Conservation (phyloP, 2,113 vertebrate genomes). For the Dryoscopus gambensis region DNA sequence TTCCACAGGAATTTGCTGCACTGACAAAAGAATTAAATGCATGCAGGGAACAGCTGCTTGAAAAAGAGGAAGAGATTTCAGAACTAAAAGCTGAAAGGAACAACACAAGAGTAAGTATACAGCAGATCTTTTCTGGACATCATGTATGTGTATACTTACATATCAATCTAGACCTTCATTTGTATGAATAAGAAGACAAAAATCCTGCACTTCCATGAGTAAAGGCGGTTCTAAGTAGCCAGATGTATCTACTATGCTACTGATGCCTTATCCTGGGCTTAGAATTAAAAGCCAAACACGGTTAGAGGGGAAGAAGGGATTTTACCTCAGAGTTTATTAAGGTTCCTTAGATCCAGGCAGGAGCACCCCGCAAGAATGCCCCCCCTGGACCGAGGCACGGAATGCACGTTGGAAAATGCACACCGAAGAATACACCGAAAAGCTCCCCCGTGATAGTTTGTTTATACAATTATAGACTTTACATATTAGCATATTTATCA, state of each 20-base stretch:
- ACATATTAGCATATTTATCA: too few species aligned
- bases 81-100: slow-evolving; percentile 98
- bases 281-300: too few species aligned
- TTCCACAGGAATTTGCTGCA: slow-evolving; percentile 92
- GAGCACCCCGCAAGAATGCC: too few species aligned
- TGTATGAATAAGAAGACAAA: neutral
- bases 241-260: neutral
- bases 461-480: too few species aligned
- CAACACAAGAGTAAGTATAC: slow-evolving; percentile 88
- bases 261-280: too few species aligned
- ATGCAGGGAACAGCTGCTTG: slow-evolving; percentile 94
- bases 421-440: too few species aligned
- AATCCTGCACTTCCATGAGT: neutral
- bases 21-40: slow-evolving; percentile 96
- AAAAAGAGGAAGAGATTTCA: slow-evolving; percentile 98
- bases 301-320: too few species aligned
- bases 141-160: neutral
- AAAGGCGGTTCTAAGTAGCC: neutral
- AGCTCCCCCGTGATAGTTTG: too few species aligned
- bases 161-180: neutral
- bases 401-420: too few species aligned
- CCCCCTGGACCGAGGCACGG: too few species aligned
- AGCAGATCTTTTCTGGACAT: neutral
- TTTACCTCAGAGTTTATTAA: too few species aligned
- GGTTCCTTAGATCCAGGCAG: too few species aligned